These are phyloP conservation scores for Netelia inedita DNA, from an alignment of 2,888 invertebrate species.

Conservation along the genomic window DNA sequence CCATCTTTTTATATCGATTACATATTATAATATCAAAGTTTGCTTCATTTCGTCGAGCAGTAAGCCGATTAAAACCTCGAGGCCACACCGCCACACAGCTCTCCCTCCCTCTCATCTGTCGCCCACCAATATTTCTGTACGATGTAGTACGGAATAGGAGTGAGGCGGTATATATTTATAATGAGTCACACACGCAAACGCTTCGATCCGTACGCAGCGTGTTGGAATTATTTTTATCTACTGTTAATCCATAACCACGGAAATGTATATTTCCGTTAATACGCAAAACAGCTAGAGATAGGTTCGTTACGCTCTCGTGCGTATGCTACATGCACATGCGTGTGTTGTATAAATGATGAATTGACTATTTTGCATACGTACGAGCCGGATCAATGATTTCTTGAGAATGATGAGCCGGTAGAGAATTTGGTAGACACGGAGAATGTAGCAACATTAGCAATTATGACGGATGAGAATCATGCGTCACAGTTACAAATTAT, in stretches of 20 bases:
- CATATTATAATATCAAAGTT: slow-evolving; percentile 10
- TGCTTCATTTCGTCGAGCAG: background rate
- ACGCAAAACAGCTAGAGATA: background rate
- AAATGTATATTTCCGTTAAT: slow-evolving; percentile 31
- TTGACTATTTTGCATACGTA: background rate
- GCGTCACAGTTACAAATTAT: background rate
- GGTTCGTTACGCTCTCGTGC: no score
- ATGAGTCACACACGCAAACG: slow-evolving; percentile 48
- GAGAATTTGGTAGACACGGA: background rate
- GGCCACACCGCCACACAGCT: background rate
- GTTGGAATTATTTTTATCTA: slow-evolving; percentile 59
- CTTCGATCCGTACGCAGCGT: slow-evolving; percentile 33
- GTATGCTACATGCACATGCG: background rate
- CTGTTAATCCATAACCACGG: slow-evolving; percentile 13
- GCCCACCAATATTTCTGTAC: slow-evolving; percentile 13
- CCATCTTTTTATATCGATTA: background rate
- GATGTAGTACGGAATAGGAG: background rate
- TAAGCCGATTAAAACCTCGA: background rate
- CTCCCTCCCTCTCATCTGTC: background rate
- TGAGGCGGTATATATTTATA: slow-evolving; percentile 14
- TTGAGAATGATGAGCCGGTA: background rate
- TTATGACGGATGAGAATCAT: background rate
- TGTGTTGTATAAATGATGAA: background rate
- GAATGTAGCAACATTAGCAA: background rate
- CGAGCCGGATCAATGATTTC: background rate